Evolutionary conservation across 2,113 vertebrate genomes (phyloP), one percentile per base, ranked within the genome.

Genomic region (Mola mola): DNA sequence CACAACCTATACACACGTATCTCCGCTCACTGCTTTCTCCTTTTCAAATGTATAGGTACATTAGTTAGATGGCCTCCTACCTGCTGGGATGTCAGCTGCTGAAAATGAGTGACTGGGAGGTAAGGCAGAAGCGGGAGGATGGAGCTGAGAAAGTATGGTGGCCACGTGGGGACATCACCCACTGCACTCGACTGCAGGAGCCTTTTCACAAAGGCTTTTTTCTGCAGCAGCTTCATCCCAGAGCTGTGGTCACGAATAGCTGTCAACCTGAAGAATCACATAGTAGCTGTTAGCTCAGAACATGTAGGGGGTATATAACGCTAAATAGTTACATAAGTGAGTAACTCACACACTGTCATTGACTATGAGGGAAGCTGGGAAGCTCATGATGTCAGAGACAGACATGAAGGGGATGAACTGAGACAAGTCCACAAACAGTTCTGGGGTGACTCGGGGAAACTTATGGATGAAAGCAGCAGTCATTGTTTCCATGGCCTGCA

Each of bases 371-470:
- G 93, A 93, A 1, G 92, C 88, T 0, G 95, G 95, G 61, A 96
- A 93, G 66, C 89, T 94, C 89, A 92, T 89, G 43, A 96, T 94
- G 79, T 96, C 94, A 3, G 94, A 92, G 33, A 94, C 93, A 1
- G 94, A 94, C 94, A 95, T 90, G 81, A 95, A 96, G 29, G 94
- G 95, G 29, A 96, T 93, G 83, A 97, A 95, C 40, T 93, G 94
- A 8, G 93, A 95, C 66, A 95, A 87, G 74, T 95, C 94, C 6
- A 95, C 90, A 50, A 97, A 95, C 46, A 96, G 89, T 66, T 95
- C 93, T 8, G 95, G 94, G 19, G 94, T 95, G 56, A 96, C 92
- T 34, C 59, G 86, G 0, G 93, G 92, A 70, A 94, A 93, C 60
- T 92, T 94, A 20, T 94, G 90, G 41, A 95, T 94, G 68, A 95